Evolutionary conservation across 2,113 vertebrate genomes (phyloP).

Genomic region (Oostethus manadensis): DNA sequence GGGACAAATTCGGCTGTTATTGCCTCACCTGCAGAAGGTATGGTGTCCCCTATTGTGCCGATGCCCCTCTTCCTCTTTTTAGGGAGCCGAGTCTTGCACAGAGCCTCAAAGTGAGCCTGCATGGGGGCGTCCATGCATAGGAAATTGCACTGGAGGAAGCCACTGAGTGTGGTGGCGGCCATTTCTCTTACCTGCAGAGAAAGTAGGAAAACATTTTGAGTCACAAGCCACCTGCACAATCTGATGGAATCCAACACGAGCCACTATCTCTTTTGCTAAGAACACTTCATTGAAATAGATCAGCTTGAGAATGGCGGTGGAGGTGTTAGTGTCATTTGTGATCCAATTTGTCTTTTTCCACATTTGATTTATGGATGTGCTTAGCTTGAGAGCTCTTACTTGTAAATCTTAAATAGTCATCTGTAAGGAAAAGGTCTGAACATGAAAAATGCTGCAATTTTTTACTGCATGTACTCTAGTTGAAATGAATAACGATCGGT

Average conservation of each 20-base stretch:
- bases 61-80: conserved; percentile 86
- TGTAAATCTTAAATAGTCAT: neutral
- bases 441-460: neutral
- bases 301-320: conserved; percentile 7
- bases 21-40: conserved; percentile 83
- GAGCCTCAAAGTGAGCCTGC: conserved; percentile 91
- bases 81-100: conserved; percentile 89
- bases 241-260: neutral
- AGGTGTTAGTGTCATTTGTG: neutral
- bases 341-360: conserved; percentile 1
- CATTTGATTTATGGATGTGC: neutral
- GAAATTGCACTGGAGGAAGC: conserved; percentile 92
- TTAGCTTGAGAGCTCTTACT: too few species aligned
- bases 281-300: conserved; percentile 9
- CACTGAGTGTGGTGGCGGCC: conserved; percentile 93
- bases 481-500: too few species aligned
- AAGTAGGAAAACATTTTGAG: neutral
- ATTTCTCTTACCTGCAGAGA: conserved; percentile 86
- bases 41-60: conserved; percentile 77
- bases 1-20: neutral
- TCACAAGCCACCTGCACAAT: neutral
- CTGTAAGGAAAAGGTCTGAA: neutral
- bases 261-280: too few species aligned
- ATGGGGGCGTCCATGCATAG: conserved; percentile 85
- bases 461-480: too few species aligned